A percentile compares a stretch with the other conserved stretches of the same genome.
Evolutionary conservation across 2,113 vertebrate genomes (phyloP).

Genomic region (Tetrao urogallus): DNA sequence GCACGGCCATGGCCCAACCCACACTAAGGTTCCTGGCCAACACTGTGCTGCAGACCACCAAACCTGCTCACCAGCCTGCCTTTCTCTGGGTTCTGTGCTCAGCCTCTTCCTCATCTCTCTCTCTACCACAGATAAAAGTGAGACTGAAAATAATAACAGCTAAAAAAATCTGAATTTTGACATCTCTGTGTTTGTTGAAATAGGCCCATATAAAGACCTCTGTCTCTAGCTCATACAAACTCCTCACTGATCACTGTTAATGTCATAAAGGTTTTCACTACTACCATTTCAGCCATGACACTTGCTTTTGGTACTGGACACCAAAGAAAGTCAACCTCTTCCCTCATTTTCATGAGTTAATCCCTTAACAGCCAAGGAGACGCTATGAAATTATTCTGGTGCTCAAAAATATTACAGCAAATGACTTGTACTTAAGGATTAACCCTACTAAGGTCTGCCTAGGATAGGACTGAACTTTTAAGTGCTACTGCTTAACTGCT

Average conservation of each 20-base stretch:
- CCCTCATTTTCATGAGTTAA: background rate
- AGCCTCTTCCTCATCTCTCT: background rate
- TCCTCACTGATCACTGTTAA: background rate
- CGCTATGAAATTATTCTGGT: background rate
- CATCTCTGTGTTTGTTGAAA: background rate
- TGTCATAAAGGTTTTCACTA: background rate
- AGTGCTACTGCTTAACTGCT: constrained; percentile 9
- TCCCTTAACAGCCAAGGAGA: background rate
- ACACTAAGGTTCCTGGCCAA: background rate
- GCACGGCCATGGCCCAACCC: background rate
- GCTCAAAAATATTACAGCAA: background rate
- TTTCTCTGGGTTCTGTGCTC: background rate
- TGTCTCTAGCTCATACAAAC: background rate
- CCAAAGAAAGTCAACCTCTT: background rate
- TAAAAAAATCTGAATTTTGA: background rate
- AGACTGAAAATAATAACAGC: background rate
- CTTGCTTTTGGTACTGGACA: background rate
- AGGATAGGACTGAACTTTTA: constrained; percentile 3
- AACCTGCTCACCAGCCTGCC: background rate
- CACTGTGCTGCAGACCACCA: background rate
- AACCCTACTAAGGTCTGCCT: background rate
- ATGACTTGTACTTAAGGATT: background rate
- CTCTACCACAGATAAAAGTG: background rate
- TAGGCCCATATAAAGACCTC: background rate
- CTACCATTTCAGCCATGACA: background rate